Evolutionary conservation across 2,113 vertebrate species (phyloP), one percentile per base, ranked within the genome.

Genomic region (Nycticryphes semicollaris): DNA sequence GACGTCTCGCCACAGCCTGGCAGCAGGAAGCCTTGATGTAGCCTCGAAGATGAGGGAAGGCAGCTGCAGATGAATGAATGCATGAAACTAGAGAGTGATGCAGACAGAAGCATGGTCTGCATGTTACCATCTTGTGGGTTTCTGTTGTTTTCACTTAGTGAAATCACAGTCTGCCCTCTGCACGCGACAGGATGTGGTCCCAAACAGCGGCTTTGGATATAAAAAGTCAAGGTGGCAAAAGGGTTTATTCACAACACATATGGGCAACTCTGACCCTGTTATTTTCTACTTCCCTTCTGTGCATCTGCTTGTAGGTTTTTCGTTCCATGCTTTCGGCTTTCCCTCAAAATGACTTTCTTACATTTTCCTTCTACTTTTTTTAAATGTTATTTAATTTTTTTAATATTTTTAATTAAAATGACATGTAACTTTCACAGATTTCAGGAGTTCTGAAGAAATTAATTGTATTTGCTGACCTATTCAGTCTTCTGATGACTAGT

Each of bases 51-150:
- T 77, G 96, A 89, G 59, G 72, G 41, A 66, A 87, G 84, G 84
- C 96, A 97, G 96, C 94, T 97, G 96, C 89, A 92, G 81, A 91
- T 74, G 89, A 82, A 90, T 72, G 90, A 94, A 83, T 59, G 69
- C 50, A 35, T 83, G 86, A 94, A 97, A 96, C 93, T 8, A 69
- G 91, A 96, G 87, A 89, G 83, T 66, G 56, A 93, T 62, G 92
- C 66, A 78, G 88, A 89, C 63, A 92, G 85, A 87, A 83, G 35
- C 0, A 0, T 19, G 64, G 48, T 56, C 56, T 82, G 68, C 14
- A 5, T 48, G 64, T 78, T 78, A 84, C 68, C 39, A n/a, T 81
- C 60, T 78, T 72, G n/a, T 43, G 68, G 14, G 24, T 53, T 93
- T 95, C 72, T 86, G 66, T 62, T 94, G 62, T 90, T 95, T 81